Percentiles rank a stretch among this genome's conserved stretches.
Conservation (phyloP, 1,140 invertebrate genomes). For the Saccostrea glomerata region DNA sequence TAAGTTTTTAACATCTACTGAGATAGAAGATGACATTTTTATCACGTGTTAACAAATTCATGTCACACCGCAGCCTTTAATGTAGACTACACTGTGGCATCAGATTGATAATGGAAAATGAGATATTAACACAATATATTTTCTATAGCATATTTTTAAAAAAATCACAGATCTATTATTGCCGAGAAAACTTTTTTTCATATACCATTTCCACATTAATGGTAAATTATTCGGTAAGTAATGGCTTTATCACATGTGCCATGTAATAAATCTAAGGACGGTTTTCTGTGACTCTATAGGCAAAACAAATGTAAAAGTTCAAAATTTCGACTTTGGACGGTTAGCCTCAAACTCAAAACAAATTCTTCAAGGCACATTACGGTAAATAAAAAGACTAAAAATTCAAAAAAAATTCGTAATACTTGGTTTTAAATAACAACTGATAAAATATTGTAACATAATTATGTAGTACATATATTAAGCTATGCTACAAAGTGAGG, state of each 20-base stretch:
- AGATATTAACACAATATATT: background rate
- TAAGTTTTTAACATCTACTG: conserved; percentile 35
- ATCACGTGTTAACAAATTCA: conserved; percentile 5
- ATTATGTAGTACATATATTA: background rate
- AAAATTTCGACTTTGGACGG: background rate
- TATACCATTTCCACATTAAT: background rate
- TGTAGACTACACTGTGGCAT: background rate
- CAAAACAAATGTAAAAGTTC: background rate
- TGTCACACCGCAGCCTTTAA: background rate
- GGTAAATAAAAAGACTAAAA: background rate
- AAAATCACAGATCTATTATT: conserved; percentile 31
- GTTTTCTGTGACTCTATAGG: background rate
- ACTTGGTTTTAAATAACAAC: background rate
- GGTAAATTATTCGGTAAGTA: background rate
- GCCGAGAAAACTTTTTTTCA: background rate
- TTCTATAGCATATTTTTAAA: background rate
- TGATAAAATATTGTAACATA: conserved; percentile 11
- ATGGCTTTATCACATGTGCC: background rate
- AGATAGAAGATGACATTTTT: conserved; percentile 25
- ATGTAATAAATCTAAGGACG: background rate
- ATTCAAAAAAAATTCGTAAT: background rate
- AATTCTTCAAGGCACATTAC: background rate
- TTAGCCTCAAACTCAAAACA: background rate
- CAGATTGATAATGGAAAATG: background rate
- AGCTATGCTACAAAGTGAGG: background rate